Conservation (phyloP, 2,113 vertebrate species). For the Helogale parvula region DNA sequence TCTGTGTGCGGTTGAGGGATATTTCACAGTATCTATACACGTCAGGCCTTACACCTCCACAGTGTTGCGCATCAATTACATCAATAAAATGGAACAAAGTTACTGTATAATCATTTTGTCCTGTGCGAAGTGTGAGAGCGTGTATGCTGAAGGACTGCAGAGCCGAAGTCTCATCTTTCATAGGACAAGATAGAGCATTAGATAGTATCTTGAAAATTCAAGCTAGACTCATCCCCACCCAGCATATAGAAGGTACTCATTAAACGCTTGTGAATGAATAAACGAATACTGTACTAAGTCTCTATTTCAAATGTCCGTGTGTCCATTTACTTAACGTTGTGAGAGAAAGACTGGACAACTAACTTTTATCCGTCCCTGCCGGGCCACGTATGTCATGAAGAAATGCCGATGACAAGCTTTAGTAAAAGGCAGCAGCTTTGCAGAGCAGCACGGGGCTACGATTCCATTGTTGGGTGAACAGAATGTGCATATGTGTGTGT, state of each 20-base stretch:
- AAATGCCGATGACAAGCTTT: neutral
- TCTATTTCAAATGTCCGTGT: neutral
- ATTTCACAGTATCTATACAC: neutral
- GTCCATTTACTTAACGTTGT: neutral
- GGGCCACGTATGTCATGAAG: neutral
- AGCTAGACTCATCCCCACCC: neutral
- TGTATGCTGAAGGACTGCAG: neutral
- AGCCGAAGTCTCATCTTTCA: neutral
- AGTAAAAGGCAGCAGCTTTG: neutral
- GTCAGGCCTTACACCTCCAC: neutral
- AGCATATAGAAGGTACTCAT: neutral
- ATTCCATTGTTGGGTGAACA: neutral
- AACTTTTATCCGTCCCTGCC: neutral
- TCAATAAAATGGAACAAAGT: neutral
- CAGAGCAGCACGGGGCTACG: neutral
- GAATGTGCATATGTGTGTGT: accelerated
- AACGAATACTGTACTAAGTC: neutral
- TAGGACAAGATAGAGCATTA: neutral
- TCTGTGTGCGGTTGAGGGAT: neutral
- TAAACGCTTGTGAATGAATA: neutral
- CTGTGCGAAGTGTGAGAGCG: neutral
- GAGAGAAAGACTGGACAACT: neutral
- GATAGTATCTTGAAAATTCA: neutral
- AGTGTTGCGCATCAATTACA: neutral
- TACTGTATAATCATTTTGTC: neutral